phyloP scores from a whole-genome alignment of 2,113 vertebrate species.

The Dicaeum eximium region DNA sequence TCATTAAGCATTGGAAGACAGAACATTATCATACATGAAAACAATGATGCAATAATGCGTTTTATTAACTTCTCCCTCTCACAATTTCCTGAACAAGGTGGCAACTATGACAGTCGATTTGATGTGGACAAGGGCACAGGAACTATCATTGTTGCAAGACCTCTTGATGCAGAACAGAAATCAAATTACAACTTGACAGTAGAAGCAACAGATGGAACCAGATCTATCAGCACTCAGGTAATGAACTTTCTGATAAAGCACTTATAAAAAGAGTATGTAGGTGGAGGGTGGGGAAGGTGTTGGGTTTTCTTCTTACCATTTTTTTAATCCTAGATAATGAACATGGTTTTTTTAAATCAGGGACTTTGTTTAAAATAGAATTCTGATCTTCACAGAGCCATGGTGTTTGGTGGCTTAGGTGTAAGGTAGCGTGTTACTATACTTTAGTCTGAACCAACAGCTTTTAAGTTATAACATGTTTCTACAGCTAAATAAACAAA shows the following conservation, averaged over 20 bases:
- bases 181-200: slow-evolving; percentile 97
- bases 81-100: slow-evolving; percentile 80
- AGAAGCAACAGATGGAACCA: slow-evolving; percentile 93
- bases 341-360: background rate
- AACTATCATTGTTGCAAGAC: slow-evolving; percentile 89
- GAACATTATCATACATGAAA: slow-evolving; percentile 1
- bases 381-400: background rate
- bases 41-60: background rate
- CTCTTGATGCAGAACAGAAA: slow-evolving; percentile 93
- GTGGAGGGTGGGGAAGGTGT: background rate
- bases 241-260: slow-evolving; percentile 67
- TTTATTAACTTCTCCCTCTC: slow-evolving; percentile 62
- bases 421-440: background rate
- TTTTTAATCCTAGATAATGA: background rate
- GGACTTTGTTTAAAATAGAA: background rate
- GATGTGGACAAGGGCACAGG: slow-evolving; percentile 96
- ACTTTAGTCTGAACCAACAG: background rate
- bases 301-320: background rate
- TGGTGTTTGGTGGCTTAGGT: background rate
- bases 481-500: background rate
- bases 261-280: slow-evolving; percentile 23
- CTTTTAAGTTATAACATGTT: background rate
- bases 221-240: slow-evolving; percentile 92
- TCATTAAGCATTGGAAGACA: slow-evolving; percentile 24
- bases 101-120: slow-evolving; percentile 95